Evolutionary conservation across 2,797 vertebrate genomes (phyloP), one percentile per base, ranked within the genome.

Genomic region (Psittacula echo): DNA sequence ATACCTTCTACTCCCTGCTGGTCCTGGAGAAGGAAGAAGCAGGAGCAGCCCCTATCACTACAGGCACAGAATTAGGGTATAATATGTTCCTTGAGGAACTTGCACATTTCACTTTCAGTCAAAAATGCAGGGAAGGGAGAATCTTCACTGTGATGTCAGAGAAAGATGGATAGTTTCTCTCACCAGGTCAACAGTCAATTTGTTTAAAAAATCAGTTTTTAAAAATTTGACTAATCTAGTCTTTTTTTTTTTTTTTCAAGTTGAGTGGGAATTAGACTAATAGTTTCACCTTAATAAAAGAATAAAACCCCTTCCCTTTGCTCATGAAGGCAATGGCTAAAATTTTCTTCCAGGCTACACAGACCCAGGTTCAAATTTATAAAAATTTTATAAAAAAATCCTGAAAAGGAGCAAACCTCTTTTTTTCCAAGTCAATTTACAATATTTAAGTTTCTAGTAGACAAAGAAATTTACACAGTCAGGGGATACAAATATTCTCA

Each of bases 301-400:
- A 19, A 47, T 14, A 39, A 61, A 10, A 1, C 4, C 1, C 24
- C 17, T 93, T 50, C 12, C 34, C 3, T 64, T 76, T 18, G 3
- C 11, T 23, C 29, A 12, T 13, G 4, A 82, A 65, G 21, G 37
- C 29, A 73, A 64, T 7, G 9, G 41, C 29, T 67, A 9, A 89
- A 71, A 0, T 30, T 19, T 29, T 74, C 14, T 37, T 77, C 8
- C 9, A 7, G 7, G 9, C 5, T 72, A 9, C 0, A 3, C 10
- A 61, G 45, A 80, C 27, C 13, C 21, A 91, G 29, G 11, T 66
- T 89, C 14, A 78, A 42, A 45, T 68, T 45, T 16, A 23, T 34
- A 24, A 58, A 58, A 58, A 58, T 66, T 34, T 74, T 10, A 78
- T 12, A 1, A 39, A 78, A 29, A 13, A 34, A 4, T 51, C 64